Percentiles rank a stretch among this genome's conserved stretches.
These are phyloP conservation scores for Agriotes lineatus DNA, from an alignment of 2,888 invertebrate genomes.

Conservation along the genomic window DNA sequence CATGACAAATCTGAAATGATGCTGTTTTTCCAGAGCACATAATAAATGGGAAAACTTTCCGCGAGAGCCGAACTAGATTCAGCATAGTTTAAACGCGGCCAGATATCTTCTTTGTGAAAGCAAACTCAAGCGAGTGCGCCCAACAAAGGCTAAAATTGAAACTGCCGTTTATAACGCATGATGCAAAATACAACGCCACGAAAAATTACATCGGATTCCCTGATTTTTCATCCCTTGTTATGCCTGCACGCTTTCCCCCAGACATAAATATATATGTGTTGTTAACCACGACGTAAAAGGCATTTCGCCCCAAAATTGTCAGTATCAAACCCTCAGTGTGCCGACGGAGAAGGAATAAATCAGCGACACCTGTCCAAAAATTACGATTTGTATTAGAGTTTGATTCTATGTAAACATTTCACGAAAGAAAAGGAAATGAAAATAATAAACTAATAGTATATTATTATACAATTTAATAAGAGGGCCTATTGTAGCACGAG, in stretches of 20 bases:
- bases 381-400: too few relatives aligned
- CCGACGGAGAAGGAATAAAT: neutral
- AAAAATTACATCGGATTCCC: constrained; percentile 26
- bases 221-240: constrained; percentile 33
- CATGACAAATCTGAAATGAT: constrained; percentile 26
- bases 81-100: constrained; percentile 21
- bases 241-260: constrained; percentile 13
- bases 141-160: constrained; percentile 23
- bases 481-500: too few relatives aligned
- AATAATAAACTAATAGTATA: too few relatives aligned
- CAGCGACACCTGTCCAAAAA: neutral
- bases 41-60: constrained; percentile 31
- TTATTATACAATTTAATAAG: too few relatives aligned
- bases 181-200: constrained; percentile 17
- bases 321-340: neutral
- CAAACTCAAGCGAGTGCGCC: constrained; percentile 16
- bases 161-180: constrained; percentile 19
- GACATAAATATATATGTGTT: constrained; percentile 18
- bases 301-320: constrained; percentile 7
- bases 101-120: constrained; percentile 24
- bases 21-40: constrained; percentile 23
- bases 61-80: constrained; percentile 26
- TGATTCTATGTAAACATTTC: too few relatives aligned
- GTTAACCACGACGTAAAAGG: constrained; percentile 15
- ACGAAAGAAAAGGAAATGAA: too few relatives aligned